These are phyloP conservation scores for Sparidentex hasta DNA, from an alignment of 2,797 vertebrate genomes.

Conservation along the genomic window DNA sequence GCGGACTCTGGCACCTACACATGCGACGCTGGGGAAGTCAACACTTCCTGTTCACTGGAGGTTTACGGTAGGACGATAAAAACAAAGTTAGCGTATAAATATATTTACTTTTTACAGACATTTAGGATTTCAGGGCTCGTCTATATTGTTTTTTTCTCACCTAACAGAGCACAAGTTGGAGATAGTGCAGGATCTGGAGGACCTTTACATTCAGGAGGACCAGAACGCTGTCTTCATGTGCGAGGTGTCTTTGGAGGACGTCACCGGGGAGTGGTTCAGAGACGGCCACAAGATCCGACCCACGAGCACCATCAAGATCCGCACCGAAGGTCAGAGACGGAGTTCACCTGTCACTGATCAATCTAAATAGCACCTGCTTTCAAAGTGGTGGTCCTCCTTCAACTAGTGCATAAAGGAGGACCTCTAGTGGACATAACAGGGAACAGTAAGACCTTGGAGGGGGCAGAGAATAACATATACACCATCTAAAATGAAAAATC, in stretches of 20 bases:
- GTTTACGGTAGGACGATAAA: constrained; percentile 83
- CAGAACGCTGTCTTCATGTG: constrained; percentile 93
- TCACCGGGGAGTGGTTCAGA: constrained; percentile 90
- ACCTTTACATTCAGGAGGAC: constrained; percentile 87
- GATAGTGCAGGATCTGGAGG: constrained; percentile 87
- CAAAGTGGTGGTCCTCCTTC: not conserved
- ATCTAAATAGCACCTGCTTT: not conserved
- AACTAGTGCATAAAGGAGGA: not conserved
- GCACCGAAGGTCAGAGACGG: constrained; percentile 88
- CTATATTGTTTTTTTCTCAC: not conserved
- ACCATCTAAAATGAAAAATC: not conserved
- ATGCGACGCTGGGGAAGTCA: constrained; percentile 86
- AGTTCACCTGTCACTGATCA: not conserved
- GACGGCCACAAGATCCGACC: constrained; percentile 87
- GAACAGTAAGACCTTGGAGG: not conserved
- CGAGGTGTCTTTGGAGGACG: constrained; percentile 86
- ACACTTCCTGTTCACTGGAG: constrained; percentile 81
- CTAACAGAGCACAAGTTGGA: constrained; percentile 86
- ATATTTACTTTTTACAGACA: not conserved
- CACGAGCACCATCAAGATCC: constrained; percentile 88
- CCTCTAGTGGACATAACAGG: not conserved
- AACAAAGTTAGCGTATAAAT: not conserved
- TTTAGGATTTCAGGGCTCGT: not conserved
- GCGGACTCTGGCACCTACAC: constrained; percentile 89
- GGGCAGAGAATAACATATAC: not conserved